Conservation (phyloP, 53 echinoderm and acorn worm genomes). For the Stichopus horrens region DNA sequence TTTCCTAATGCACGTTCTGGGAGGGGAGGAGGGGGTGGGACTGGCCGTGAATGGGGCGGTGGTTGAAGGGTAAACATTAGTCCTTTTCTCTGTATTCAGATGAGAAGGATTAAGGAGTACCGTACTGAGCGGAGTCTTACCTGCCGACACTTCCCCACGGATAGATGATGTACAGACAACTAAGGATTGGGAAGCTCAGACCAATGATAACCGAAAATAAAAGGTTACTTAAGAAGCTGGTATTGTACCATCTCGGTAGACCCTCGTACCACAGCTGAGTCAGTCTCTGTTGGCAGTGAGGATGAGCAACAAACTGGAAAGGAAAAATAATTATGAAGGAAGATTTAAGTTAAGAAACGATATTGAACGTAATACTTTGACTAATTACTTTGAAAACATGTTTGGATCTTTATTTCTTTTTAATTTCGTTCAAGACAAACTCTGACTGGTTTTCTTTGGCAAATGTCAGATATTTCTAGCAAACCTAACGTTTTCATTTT, state of each 20-base stretch:
- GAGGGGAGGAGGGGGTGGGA: too few relatives aligned
- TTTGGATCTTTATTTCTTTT: not conserved
- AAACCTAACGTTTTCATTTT: too few relatives aligned
- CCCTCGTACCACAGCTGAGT: conserved; percentile 98
- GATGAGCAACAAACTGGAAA: conserved; percentile 94
- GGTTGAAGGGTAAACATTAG: too few relatives aligned
- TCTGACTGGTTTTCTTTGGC: not conserved
- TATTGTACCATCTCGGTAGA: conserved; percentile 85
- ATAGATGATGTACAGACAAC: conserved; percentile 83
- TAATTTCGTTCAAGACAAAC: not conserved
- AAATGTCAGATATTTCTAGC: too few relatives aligned
- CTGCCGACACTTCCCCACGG: conserved; percentile 79
- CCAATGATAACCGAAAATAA: conserved; percentile 68
- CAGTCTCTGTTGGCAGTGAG: conserved; percentile 93
- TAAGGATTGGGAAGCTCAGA: conserved; percentile 75
- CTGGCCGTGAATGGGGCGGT: too few relatives aligned
- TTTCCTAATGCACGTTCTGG: too few relatives aligned
- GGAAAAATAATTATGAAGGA: not conserved
- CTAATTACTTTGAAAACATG: not conserved
- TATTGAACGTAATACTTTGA: not conserved
- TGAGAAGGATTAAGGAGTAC: too few relatives aligned
- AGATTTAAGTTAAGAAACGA: not conserved
- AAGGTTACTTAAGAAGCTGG: conserved; percentile 71
- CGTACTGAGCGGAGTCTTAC: not conserved
- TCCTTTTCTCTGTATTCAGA: too few relatives aligned